Conservation (phyloP, 1,140 invertebrate genomes). For the Lucilia sericata region DNA sequence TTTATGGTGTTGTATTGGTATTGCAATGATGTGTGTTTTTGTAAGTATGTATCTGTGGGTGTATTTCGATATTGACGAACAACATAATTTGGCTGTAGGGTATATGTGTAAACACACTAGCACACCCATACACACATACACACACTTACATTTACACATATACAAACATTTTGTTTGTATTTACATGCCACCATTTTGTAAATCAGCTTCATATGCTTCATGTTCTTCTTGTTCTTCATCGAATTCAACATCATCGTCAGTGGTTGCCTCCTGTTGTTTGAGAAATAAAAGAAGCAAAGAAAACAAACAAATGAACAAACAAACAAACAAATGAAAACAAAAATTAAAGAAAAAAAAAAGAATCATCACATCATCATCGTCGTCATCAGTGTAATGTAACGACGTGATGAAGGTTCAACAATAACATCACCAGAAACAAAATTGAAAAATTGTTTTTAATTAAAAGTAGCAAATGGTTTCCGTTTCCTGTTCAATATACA, state of each 20-base stretch:
- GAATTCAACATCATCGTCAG: slow-evolving; percentile 78
- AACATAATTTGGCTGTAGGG: slow-evolving; percentile 16
- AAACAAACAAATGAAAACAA: slow-evolving; percentile 40
- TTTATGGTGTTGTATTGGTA: no score
- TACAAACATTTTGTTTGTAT: neutral
- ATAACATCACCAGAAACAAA: slow-evolving; percentile 13
- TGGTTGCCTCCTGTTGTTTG: slow-evolving; percentile 75
- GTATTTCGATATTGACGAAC: slow-evolving; percentile 9
- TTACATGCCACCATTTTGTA: slow-evolving; percentile 60
- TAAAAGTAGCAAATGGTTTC: slow-evolving; percentile 42
- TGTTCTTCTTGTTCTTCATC: slow-evolving; percentile 73
- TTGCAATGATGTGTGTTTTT: neutral
- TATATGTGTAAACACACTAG: neutral
- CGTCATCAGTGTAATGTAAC: neutral
- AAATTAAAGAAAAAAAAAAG: slow-evolving; percentile 23
- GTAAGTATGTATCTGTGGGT: neutral
- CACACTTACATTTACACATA: neutral
- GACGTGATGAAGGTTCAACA: neutral
- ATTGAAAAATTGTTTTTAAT: slow-evolving; percentile 48
- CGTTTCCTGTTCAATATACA: slow-evolving; percentile 16
- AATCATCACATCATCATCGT: neutral
- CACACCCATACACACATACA: neutral
- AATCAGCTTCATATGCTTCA: slow-evolving; percentile 62
- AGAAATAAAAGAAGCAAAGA: neutral
- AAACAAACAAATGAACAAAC: neutral